Base-by-base conservation (phyloP, 2,888 invertebrate genomes). In the Sarcophaga caerulescens region DNA sequence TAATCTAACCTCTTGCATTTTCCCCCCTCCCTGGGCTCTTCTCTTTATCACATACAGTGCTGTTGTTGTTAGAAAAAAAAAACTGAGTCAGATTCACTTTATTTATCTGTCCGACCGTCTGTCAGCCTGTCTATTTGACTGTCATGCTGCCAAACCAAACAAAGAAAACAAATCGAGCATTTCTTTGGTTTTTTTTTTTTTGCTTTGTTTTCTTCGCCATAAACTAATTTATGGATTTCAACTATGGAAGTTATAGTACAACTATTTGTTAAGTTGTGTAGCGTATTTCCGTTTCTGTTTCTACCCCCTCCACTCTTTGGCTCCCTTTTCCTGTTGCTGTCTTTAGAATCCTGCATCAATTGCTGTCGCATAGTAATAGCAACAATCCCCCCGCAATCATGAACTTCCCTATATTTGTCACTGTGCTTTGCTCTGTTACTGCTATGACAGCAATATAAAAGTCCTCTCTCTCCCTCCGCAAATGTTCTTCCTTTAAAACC, bases 211-310 rank as follows among this genome's bases (percentile, higher is more conserved):
- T 60, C n/a, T 69, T 70, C 74, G 59, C 71, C 84, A 57, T 81
- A 84, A 86, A 86, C 86, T 86, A 86, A 86, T 86, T 86, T 86
- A 84, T 86, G 84, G 81, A 84, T 81, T 17, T 80, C 75, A 81
- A 78, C 79, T 69, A 73, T n/a, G 19, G 14, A 12, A 78, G 74
- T 66, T 71, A 76, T 78, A 84, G 74, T 52, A 52, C 52, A 86
- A 86, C 86, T 86, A 86, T 86, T 86, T 86, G 86, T 86, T 86
- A 84, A 81, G 57, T 78, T 84, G 81, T 84, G 78, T 86, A 81
- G 84, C 78, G 70, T 74, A 84, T 86, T 84, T 86, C 86, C 86
- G 86, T 65, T 86, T 75, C 75, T 47, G 14, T 47, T 14, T 47
- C 14, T 47, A 75, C 66, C 69, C 69, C 75, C 85, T 21, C 45